Conservation (phyloP, 2,797 vertebrate species). For the Liparis tanakae region DNA sequence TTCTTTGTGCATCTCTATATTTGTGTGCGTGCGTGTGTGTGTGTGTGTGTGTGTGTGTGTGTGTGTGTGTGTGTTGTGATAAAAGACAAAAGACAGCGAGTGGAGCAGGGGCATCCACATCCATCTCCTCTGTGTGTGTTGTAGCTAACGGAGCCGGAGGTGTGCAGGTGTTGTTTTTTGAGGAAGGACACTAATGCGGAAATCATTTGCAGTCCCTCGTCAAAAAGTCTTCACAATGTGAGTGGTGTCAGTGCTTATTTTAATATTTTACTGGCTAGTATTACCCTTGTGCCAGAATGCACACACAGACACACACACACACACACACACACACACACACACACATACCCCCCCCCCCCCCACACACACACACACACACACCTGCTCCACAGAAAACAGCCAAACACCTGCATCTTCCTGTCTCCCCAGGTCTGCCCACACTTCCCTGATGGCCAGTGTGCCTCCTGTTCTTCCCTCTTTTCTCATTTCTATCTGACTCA, state of each 20-base stretch:
- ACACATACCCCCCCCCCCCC: not conserved
- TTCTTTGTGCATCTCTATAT: slow-evolving; percentile 29
- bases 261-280: slow-evolving; percentile 68
- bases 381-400: slow-evolving; percentile 73
- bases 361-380: slow-evolving; percentile 50
- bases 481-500: slow-evolving; percentile 71
- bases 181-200: slow-evolving; percentile 70
- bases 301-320: slow-evolving; percentile 18
- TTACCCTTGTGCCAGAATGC: slow-evolving; percentile 39
- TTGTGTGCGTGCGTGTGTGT: slow-evolving; percentile 6
- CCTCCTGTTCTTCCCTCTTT: slow-evolving; percentile 55
- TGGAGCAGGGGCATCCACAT: slow-evolving; percentile 41
- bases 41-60: slow-evolving; percentile 12
- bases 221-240: slow-evolving; percentile 72
- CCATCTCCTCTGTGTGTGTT: slow-evolving; percentile 51
- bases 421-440: slow-evolving; percentile 68
- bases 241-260: slow-evolving; percentile 71
- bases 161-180: slow-evolving; percentile 76
- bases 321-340: slow-evolving; percentile 18
- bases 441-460: slow-evolving; percentile 58
- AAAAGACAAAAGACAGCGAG: slow-evolving; percentile 17
- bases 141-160: slow-evolving; percentile 55
- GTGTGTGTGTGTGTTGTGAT: slow-evolving; percentile 8
- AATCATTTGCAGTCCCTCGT: slow-evolving; percentile 75
- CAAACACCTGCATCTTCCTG: slow-evolving; percentile 80